phyloP scores from a whole-genome alignment of 1,140 invertebrate genomes.

The Macrobrachium nipponense region DNA sequence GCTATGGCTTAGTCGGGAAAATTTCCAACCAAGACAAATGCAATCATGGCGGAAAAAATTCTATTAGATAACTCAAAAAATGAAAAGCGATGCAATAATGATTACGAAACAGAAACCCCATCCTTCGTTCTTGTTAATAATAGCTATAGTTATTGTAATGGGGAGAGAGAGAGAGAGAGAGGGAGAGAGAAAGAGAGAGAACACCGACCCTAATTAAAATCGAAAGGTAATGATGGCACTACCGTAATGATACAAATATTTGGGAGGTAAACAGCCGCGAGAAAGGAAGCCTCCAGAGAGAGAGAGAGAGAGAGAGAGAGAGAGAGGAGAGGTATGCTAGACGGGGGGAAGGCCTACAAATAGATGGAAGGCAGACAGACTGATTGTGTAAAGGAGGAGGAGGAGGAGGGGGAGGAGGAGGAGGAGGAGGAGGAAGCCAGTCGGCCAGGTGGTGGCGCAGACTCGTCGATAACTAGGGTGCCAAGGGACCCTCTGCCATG shows the following conservation, averaged over 20 bases:
- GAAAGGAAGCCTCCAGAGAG: background rate
- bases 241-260: background rate
- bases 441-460: background rate
- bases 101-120: too few relatives aligned
- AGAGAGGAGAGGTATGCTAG: background rate
- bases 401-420: background rate
- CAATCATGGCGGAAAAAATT: too few relatives aligned
- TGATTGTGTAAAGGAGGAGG: background rate
- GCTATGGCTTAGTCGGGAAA: too few relatives aligned
- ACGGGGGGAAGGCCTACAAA: background rate
- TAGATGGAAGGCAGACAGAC: background rate
- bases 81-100: too few relatives aligned
- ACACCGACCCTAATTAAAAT: too few relatives aligned
- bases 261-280: background rate
- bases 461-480: background rate
- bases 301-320: conserved; percentile 25
- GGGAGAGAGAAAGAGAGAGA: too few relatives aligned
- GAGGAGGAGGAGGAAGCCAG: background rate
- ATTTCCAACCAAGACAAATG: too few relatives aligned
- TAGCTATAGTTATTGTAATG: too few relatives aligned
- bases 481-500: background rate
- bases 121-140: too few relatives aligned
- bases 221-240: too few relatives aligned
- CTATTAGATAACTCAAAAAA: too few relatives aligned
- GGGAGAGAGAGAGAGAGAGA: too few relatives aligned